A percentile compares a stretch with the other conserved stretches of the same genome.
Evolutionary conservation across 2,113 vertebrate genomes (phyloP).

Genomic region (Cyanocitta stelleri): DNA sequence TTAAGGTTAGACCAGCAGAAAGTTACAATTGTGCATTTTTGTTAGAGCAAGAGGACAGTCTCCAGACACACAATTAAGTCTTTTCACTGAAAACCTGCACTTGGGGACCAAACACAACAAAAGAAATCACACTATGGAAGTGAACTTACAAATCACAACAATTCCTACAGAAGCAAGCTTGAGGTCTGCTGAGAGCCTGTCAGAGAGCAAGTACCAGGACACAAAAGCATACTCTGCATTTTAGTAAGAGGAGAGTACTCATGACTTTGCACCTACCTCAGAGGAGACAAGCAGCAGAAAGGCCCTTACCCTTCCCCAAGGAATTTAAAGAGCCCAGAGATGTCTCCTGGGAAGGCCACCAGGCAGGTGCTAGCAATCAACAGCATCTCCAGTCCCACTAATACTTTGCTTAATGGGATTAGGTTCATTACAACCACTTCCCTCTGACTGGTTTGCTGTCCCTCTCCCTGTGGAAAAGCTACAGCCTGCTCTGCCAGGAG

Average conservation of each 20-base stretch:
- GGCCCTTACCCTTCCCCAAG: accelerated
- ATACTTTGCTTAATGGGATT: not conserved
- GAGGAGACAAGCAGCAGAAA: accelerated
- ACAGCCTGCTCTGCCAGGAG: not conserved
- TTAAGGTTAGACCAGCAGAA: not conserved
- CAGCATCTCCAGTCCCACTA: not conserved
- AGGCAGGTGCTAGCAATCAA: not conserved
- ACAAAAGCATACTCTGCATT: not conserved
- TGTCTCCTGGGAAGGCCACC: not conserved
- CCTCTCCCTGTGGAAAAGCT: not conserved
- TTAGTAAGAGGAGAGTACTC: not conserved
- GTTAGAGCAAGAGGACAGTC: not conserved
- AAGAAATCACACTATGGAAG: not conserved
- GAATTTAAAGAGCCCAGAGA: not conserved
- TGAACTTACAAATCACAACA: not conserved
- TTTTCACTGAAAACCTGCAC: not conserved
- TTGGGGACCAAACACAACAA: not conserved
- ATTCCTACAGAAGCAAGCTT: not conserved
- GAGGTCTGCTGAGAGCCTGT: not conserved
- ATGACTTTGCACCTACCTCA: not conserved
- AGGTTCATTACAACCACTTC: not conserved
- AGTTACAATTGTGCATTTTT: not conserved
- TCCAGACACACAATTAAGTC: not conserved
- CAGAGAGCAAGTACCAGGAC: not conserved
- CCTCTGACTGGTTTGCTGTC: not conserved